A percentile compares a stretch with the other conserved stretches of the same genome.
phyloP scores from a whole-genome alignment of 92 coral and sea anemone species.

The Siderastrea siderea region DNA sequence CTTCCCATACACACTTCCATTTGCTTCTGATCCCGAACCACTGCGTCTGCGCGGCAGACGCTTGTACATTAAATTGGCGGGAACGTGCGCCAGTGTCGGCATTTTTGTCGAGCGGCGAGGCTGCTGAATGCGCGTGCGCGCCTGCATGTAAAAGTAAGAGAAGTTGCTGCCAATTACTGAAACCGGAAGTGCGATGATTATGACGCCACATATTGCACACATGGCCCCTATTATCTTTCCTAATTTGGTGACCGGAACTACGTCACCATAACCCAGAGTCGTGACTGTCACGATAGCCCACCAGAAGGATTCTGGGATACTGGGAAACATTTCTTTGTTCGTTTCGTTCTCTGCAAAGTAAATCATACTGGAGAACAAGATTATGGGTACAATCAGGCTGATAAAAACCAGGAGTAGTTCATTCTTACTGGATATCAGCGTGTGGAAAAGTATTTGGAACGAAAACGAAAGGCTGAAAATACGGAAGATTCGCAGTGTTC shows the following conservation, averaged over 20 bases:
- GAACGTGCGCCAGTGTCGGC: conserved; percentile 65
- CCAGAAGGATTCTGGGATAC: conserved; percentile 98
- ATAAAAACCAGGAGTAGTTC: conserved; percentile 88
- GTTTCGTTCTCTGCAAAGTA: conserved; percentile 94
- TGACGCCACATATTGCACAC: conserved; percentile 96
- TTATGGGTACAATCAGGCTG: conserved; percentile 90
- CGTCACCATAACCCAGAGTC: conserved; percentile 98
- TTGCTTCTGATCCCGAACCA: conserved; percentile 19
- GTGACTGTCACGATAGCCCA: conserved; percentile 99
- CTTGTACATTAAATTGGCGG: conserved; percentile 78
- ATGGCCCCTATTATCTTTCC: conserved; percentile 93
- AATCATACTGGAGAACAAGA: conserved; percentile 93
- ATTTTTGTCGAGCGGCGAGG: conserved; percentile 75
- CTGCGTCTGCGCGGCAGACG: conserved; percentile 72
- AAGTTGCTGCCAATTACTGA: conserved; percentile 97
- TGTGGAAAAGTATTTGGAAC: conserved; percentile 90
- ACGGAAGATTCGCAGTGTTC: conserved; percentile 84
- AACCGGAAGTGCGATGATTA: conserved; percentile 97
- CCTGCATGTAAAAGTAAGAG: conserved; percentile 93
- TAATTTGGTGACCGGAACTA: conserved; percentile 88
- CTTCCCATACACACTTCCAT: conserved; percentile 23
- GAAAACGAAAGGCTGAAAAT: conserved; percentile 92
- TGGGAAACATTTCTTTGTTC: conserved; percentile 88
- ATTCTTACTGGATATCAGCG: conserved; percentile 93
- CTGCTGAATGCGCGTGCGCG: conserved; percentile 97